Conservation (phyloP, 1,140 invertebrate species). For the Solen grandis region DNA sequence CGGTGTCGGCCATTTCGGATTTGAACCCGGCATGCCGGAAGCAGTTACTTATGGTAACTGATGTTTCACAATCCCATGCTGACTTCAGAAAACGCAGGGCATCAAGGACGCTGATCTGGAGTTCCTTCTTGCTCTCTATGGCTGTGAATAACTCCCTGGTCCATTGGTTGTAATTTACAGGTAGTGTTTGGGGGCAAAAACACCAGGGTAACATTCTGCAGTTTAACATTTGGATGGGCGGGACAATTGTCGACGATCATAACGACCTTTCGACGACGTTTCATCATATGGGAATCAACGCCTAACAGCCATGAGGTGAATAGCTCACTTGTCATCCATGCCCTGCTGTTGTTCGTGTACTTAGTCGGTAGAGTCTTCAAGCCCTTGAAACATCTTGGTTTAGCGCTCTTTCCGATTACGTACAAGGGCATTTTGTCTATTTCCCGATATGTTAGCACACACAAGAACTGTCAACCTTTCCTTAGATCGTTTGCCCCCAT, state of each 20-base stretch:
- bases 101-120: neutral
- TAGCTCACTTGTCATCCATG: slow-evolving; percentile 57
- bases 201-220: slow-evolving; percentile 26
- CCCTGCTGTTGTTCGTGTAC: slow-evolving; percentile 57
- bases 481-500: no score
- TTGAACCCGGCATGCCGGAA: slow-evolving; percentile 25
- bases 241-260: slow-evolving; percentile 56
- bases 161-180: slow-evolving; percentile 56
- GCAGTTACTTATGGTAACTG: neutral
- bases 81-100: neutral
- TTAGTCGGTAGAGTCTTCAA: slow-evolving; percentile 28
- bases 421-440: slow-evolving; percentile 80
- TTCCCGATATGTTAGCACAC: slow-evolving; percentile 79
- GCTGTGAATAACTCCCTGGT: slow-evolving; percentile 61
- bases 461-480: slow-evolving; percentile 81
- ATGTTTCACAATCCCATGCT: neutral
- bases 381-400: slow-evolving; percentile 81
- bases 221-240: slow-evolving; percentile 27
- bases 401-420: slow-evolving; percentile 81
- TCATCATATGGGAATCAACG: slow-evolving; percentile 27
- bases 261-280: slow-evolving; percentile 19
- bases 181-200: slow-evolving; percentile 59
- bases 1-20: no score
- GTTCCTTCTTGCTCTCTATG: slow-evolving; percentile 5
- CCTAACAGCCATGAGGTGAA: slow-evolving; percentile 55